Evolutionary conservation across 2,113 vertebrate genomes (phyloP).

Genomic region (Polyodon spathula): DNA sequence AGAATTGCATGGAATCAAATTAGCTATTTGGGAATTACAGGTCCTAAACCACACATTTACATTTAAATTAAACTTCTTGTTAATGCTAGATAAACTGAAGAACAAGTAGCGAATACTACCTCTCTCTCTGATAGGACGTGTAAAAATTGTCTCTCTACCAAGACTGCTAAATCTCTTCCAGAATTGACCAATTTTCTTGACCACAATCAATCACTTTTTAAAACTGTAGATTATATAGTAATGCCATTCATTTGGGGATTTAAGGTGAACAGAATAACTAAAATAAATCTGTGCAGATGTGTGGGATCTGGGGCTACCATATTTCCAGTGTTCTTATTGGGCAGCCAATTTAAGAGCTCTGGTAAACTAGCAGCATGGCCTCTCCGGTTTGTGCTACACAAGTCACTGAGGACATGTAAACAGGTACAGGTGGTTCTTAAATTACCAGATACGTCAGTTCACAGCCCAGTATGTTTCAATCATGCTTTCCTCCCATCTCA

Average conservation of each 20-base stretch:
- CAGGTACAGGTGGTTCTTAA: too few relatives aligned
- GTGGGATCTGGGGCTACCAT: neutral
- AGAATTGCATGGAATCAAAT: constrained; percentile 9
- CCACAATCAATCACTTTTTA: neutral
- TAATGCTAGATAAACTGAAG: constrained; percentile 4
- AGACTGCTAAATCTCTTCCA: constrained; percentile 8
- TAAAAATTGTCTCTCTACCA: constrained; percentile 9
- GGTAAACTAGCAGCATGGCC: constrained; percentile 1
- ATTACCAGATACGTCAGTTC: too few relatives aligned
- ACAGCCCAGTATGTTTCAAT: too few relatives aligned
- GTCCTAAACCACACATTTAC: constrained; percentile 12
- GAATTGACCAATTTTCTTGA: constrained; percentile 7
- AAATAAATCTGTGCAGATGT: neutral
- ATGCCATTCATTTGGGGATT: constrained; percentile 11
- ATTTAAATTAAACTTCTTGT: constrained; percentile 12
- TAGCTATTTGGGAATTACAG: constrained; percentile 14
- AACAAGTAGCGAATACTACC: neutral
- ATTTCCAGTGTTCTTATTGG: neutral
- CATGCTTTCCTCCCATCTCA: too few relatives aligned
- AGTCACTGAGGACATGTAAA: too few relatives aligned
- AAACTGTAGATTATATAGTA: constrained; percentile 11
- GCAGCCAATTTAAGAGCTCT: neutral
- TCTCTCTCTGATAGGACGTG: constrained; percentile 10
- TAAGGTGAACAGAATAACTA: constrained; percentile 12
- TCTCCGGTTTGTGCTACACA: too few relatives aligned